Percentiles rank a stretch among this genome's conserved stretches.
These are phyloP conservation scores for Conus ventricosus DNA, from an alignment of 1,140 invertebrate species.

Conservation along the genomic window DNA sequence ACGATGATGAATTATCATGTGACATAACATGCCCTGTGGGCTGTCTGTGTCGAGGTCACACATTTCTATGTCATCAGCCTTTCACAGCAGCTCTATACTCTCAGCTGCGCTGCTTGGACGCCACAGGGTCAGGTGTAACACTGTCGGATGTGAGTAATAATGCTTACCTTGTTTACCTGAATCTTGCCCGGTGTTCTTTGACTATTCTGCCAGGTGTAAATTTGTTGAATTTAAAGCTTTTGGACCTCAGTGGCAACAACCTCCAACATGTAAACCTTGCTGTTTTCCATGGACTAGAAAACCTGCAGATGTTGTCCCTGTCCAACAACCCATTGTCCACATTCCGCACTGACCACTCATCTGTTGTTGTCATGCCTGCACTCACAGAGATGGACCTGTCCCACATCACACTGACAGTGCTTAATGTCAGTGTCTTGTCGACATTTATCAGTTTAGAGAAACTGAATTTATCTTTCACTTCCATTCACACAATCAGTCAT, in stretches of 20 bases:
- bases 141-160: not conserved
- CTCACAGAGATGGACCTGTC: not conserved
- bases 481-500: not conserved
- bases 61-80: not conserved
- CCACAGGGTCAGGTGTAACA: not conserved
- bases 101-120: not conserved
- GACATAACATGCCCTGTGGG: no score
- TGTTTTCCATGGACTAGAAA: not conserved
- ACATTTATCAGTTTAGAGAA: not conserved
- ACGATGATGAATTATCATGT: no score
- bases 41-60: slow-evolving; percentile 13
- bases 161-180: not conserved
- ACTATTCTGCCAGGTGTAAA: not conserved
- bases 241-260: not conserved
- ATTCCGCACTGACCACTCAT: not conserved
- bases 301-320: not conserved
- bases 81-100: not conserved
- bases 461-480: not conserved
- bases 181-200: not conserved
- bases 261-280: not conserved
- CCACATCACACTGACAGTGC: no score
- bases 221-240: not conserved
- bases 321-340: not conserved
- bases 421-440: not conserved
- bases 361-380: not conserved